These are phyloP conservation scores for Silurus lanzhouensis DNA, from an alignment of 2,797 vertebrate genomes.

Conservation along the genomic window DNA sequence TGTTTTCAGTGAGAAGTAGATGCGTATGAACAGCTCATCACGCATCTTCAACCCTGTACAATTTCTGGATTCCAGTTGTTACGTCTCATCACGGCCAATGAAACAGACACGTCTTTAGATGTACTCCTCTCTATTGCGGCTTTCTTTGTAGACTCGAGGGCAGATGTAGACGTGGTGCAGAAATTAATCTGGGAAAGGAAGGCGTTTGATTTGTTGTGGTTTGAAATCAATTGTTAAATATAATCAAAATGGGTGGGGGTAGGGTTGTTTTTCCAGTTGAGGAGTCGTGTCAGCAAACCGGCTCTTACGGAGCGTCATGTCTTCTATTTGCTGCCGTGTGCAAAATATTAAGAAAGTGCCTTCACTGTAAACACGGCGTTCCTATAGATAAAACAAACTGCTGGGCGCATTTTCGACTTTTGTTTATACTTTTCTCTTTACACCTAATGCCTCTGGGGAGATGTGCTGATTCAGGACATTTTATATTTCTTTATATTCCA, in stretches of 20 bases:
- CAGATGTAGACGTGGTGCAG: slow-evolving; percentile 55
- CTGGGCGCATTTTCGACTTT: background rate
- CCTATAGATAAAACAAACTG: background rate
- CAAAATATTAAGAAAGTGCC: background rate
- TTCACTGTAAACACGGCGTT: slow-evolving; percentile 17
- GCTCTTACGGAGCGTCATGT: background rate
- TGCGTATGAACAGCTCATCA: background rate
- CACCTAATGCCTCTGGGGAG: background rate
- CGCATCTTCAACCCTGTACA: background rate
- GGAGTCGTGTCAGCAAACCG: background rate
- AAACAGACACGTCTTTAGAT: slow-evolving; percentile 47
- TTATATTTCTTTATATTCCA: background rate
- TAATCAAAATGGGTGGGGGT: background rate
- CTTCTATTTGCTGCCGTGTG: background rate
- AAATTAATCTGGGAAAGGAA: slow-evolving; percentile 40
- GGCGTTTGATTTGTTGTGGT: slow-evolving; percentile 51
- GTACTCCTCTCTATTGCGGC: too few species aligned
- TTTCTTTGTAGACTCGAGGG: too few species aligned
- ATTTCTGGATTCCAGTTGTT: slow-evolving; percentile 3
- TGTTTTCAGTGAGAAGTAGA: background rate
- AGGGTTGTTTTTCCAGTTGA: background rate
- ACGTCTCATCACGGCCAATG: slow-evolving; percentile 61
- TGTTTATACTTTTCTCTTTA: slow-evolving; percentile 1
- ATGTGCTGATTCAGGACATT: background rate
- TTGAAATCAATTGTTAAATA: slow-evolving; percentile 48